Percentiles rank a stretch among this genome's conserved stretches.
phyloP scores from a whole-genome alignment of 2,888 invertebrate species.

The Agrotis puta region DNA sequence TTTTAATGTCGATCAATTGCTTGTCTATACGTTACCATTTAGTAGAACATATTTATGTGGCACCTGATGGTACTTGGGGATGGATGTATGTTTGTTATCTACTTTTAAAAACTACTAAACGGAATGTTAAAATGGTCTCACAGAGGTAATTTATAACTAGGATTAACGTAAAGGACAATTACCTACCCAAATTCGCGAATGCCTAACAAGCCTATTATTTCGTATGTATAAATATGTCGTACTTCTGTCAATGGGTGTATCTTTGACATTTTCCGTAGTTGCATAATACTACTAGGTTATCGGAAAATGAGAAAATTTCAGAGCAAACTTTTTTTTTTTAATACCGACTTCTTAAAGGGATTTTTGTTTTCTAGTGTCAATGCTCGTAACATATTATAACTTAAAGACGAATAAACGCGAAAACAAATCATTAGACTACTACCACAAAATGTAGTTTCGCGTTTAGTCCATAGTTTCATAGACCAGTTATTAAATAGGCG shows the following conservation, averaged over 20 bases:
- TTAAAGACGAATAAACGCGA: conserved; percentile 29
- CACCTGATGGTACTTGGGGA: too few species aligned
- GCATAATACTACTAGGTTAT: not conserved
- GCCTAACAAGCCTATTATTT: not conserved
- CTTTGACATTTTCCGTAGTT: not conserved
- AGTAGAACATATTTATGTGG: not conserved
- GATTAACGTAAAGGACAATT: not conserved
- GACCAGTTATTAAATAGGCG: conserved; percentile 12
- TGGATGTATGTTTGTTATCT: too few species aligned
- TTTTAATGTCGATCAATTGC: not conserved
- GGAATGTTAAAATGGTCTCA: not conserved
- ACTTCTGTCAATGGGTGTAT: not conserved
- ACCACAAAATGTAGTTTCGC: conserved; percentile 33
- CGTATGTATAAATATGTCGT: too few species aligned
- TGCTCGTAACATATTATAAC: too few species aligned
- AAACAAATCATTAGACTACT: conserved; percentile 31
- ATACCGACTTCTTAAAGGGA: not conserved
- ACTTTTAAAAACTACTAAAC: too few species aligned
- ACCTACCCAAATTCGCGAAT: too few species aligned
- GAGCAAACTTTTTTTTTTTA: too few species aligned
- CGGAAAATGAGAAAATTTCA: too few species aligned
- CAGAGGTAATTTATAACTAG: not conserved
- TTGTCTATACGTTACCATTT: not conserved
- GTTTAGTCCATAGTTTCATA: conserved; percentile 2
- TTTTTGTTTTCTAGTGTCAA: conserved; percentile 19